Evolutionary conservation across 2,113 vertebrate genomes (phyloP).

Genomic region (Hymenochirus boettgeri): DNA sequence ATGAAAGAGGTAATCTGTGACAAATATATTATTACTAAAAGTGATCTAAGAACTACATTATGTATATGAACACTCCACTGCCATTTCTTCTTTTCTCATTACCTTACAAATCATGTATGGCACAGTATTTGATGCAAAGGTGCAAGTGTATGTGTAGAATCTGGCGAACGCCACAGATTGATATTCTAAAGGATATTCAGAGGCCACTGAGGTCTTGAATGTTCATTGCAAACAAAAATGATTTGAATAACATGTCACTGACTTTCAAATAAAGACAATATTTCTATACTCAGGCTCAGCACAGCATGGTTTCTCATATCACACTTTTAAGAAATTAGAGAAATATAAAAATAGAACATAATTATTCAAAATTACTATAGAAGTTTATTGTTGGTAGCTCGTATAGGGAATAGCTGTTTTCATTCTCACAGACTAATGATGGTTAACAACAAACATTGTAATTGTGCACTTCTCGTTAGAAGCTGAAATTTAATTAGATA

Average conservation of each 20-base stretch:
- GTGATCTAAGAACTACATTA: conserved; percentile 16
- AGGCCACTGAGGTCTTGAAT: conserved; percentile 19
- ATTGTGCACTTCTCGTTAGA: no score
- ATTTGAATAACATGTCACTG: conserved; percentile 8
- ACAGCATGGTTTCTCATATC: not conserved
- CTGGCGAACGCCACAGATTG: conserved; percentile 15
- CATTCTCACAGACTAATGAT: no score
- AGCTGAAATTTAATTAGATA: no score
- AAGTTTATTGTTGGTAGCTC: no score
- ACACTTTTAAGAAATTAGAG: no score
- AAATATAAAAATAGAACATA: no score
- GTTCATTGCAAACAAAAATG: conserved; percentile 23
- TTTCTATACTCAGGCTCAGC: not conserved
- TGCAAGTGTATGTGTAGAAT: conserved; percentile 16
- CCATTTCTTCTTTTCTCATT: conserved; percentile 10
- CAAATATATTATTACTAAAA: conserved; percentile 14
- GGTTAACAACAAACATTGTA: no score
- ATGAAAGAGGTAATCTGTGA: conserved; percentile 1
- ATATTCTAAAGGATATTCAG: conserved; percentile 24
- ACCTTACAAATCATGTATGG: conserved; percentile 8
- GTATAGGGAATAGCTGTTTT: no score
- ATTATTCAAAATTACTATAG: no score
- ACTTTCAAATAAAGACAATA: conserved; percentile 17
- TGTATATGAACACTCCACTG: conserved; percentile 10
- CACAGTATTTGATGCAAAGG: conserved; percentile 10